Conservation (phyloP, 2,888 invertebrate genomes). For the Orthosia gracilis region DNA sequence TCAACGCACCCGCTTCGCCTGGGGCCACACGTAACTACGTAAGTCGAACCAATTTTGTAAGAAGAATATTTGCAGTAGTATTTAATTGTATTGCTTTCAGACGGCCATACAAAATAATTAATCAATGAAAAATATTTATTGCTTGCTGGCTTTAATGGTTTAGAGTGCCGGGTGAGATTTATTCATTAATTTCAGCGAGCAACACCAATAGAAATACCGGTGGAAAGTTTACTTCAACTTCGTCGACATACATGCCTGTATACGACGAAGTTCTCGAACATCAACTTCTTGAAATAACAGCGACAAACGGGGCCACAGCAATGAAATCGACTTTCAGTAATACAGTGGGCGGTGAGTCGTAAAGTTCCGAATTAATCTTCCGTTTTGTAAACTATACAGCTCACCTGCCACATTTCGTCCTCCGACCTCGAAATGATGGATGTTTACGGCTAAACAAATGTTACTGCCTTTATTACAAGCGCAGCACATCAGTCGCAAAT, state of each 20-base stretch:
- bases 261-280: neutral
- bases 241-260: neutral
- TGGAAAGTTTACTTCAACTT: constrained; percentile 11
- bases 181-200: constrained; percentile 22
- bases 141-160: constrained; percentile 31
- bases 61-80: constrained; percentile 74
- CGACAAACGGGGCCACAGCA: constrained; percentile 14
- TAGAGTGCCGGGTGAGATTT: constrained; percentile 34
- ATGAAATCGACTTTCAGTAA: constrained; percentile 53
- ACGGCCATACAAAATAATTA: constrained; percentile 59
- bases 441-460: constrained; percentile 56
- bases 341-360: constrained; percentile 47
- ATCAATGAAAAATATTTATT: constrained; percentile 56
- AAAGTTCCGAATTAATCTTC: constrained; percentile 58
- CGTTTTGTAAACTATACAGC: constrained; percentile 53
- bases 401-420: constrained; percentile 54
- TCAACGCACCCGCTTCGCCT: constrained; percentile 78
- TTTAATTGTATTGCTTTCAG: constrained; percentile 68
- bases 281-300: constrained; percentile 33
- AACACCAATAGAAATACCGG: constrained; percentile 15
- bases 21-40: constrained; percentile 73
- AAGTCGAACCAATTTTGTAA: constrained; percentile 74
- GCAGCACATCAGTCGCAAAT: constrained; percentile 35
- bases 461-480: constrained; percentile 54
- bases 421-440: constrained; percentile 51